Percentiles rank a stretch among this genome's conserved stretches.
Evolutionary conservation across 2,113 vertebrate species (phyloP).

Genomic region (Rutilus rutilus): DNA sequence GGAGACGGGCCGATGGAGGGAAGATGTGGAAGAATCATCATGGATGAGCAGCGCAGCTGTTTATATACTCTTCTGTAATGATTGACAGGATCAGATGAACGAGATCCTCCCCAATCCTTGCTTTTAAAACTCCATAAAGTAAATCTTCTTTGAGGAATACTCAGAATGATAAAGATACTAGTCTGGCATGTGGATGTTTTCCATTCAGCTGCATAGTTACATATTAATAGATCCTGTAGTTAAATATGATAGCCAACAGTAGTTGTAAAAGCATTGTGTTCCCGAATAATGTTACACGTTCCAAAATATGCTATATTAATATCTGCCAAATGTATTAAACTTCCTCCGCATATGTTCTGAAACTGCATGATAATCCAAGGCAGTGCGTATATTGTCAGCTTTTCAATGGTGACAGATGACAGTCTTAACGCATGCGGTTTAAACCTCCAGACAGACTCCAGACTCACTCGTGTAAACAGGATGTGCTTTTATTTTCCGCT

Average conservation of each 20-base stretch:
- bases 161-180: neutral
- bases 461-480: constrained; percentile 60
- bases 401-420: constrained; percentile 55
- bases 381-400: constrained; percentile 32
- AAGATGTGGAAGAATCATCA: constrained; percentile 7
- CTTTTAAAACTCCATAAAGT: constrained; percentile 13
- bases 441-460: constrained; percentile 53
- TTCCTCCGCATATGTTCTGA: neutral
- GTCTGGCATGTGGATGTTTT: neutral
- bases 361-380: neutral
- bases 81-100: constrained; percentile 23
- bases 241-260: neutral
- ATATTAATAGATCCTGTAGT: neutral
- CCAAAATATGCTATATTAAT: constrained; percentile 3
- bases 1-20: neutral
- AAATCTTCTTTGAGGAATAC: neutral
- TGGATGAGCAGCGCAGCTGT: neutral
- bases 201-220: neutral
- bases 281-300: neutral
- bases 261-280: neutral
- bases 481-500: constrained; percentile 65
- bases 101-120: neutral
- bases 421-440: constrained; percentile 50
- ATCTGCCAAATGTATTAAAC: neutral
- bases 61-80: constrained; percentile 1